Conservation (phyloP, 92 coral and sea anemone genomes). For the Anthopleura xanthogrammica region DNA sequence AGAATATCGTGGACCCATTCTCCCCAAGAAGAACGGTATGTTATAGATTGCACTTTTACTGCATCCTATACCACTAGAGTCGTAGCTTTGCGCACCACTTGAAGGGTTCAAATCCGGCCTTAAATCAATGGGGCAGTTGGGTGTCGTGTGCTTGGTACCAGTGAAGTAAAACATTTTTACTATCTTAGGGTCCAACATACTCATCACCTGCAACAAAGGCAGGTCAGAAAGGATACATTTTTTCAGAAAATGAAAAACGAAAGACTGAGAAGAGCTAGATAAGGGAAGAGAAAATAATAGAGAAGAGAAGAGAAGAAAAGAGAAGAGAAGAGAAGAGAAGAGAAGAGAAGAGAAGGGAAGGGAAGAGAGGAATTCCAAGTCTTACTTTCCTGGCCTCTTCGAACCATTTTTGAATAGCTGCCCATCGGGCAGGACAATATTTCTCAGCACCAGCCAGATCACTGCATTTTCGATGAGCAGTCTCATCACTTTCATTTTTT, state of each 20-base stretch:
- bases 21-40: slow-evolving; percentile 83
- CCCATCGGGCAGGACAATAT: slow-evolving; percentile 55
- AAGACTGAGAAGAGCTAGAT: too few species aligned
- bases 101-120: slow-evolving; percentile 83
- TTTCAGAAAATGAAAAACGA: background rate
- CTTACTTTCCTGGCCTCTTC: slow-evolving; percentile 72
- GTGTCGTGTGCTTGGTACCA: slow-evolving; percentile 84
- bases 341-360: background rate
- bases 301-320: background rate
- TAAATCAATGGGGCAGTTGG: slow-evolving; percentile 83
- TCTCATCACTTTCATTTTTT: slow-evolving; percentile 67
- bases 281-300: too few species aligned
- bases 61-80: slow-evolving; percentile 51
- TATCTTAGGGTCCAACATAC: slow-evolving; percentile 75
- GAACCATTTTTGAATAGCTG: slow-evolving; percentile 62
- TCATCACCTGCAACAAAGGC: slow-evolving; percentile 62
- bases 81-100: slow-evolving; percentile 82
- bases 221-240: too few species aligned
- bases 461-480: slow-evolving; percentile 72
- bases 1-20: slow-evolving; percentile 76
- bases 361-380: background rate
- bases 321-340: background rate
- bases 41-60: slow-evolving; percentile 54
- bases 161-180: slow-evolving; percentile 84
- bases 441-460: slow-evolving; percentile 70